phyloP scores from a whole-genome alignment of 2,888 invertebrate species.

The Luffia ferchaultella region DNA sequence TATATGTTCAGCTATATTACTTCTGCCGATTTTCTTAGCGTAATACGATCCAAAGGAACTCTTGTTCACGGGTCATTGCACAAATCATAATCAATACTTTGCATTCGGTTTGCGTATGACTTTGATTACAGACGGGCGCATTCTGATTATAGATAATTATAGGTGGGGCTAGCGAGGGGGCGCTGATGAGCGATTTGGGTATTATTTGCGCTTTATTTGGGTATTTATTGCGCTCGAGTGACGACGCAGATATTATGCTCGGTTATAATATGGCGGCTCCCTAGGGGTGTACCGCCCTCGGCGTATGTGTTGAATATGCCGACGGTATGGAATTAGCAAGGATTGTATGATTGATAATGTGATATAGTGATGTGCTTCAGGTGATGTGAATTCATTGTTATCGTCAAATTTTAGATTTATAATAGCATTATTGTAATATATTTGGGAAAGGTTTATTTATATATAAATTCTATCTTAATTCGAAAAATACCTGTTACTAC shows the following conservation, averaged over 20 bases:
- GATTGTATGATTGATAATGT: background rate
- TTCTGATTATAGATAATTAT: conserved; percentile 50
- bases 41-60: background rate
- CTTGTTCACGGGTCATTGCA: background rate
- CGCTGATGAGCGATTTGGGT: conserved; percentile 68
- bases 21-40: background rate
- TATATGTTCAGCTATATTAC: no score
- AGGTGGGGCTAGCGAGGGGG: conserved; percentile 42
- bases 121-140: conserved; percentile 40
- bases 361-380: background rate
- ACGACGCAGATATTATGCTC: conserved; percentile 61
- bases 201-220: conserved; percentile 74
- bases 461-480: no score
- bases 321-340: background rate
- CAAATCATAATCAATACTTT: conserved; percentile 9
- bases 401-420: background rate
- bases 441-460: no score
- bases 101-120: conserved; percentile 6
- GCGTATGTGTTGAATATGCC: conserved; percentile 1
- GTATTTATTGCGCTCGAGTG: conserved; percentile 69
- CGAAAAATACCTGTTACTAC: no score
- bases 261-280: conserved; percentile 41
- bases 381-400: background rate
- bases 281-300: conserved; percentile 35
- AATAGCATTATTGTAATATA: no score